Evolutionary conservation across 1,140 invertebrate species (phyloP), one percentile per base, ranked within the genome.

Genomic region (Neodiprion fabricii): DNA sequence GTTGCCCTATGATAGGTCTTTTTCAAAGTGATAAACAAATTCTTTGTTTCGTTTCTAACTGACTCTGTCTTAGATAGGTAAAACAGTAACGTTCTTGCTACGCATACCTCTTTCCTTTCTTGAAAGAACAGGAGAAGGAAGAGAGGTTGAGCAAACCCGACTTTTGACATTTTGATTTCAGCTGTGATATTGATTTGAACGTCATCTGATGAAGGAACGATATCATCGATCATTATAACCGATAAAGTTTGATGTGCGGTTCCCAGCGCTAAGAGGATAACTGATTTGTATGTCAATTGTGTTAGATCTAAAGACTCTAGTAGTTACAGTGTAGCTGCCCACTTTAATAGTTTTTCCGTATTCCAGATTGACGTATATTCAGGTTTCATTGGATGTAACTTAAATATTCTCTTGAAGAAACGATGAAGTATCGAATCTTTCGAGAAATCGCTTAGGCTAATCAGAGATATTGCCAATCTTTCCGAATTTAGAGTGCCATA

Each of bases 341-440:
- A 76, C 53, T 80, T 70, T 65, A 81, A 74, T 11, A 81, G 78
- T 14, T 76, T 28, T 9, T 67, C 70, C 47, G 75, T 70, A 67
- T 83, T 77, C 81, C 82, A 83, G 17, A 75, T 80, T 12, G n/a
- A 50, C 47, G 66, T 65, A 66, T 82, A 83, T 66, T 72, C 78
- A 0, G 82, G 80, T 28, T 17, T 71, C 23, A 23, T 74, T 7
- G 81, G 82, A 53, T 74, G 78, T 70, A 78, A 48, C 67, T 71
- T 74, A 70, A 71, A 76, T 68, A 74, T 71, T 10, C 80, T 80
- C 76, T 79, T 82, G 17, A 80, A 75, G 61, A 81, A 80, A 40
- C 80, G 66, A 17, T 73, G 73, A 3, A 83, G 74, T 12, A 74
- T 28, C 14, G 68, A 61, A 49, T 81, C 71, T 11, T 76, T 74